These are phyloP conservation scores for Chymomyza costata DNA, from an alignment of 1,140 invertebrate genomes.

Conservation along the genomic window DNA sequence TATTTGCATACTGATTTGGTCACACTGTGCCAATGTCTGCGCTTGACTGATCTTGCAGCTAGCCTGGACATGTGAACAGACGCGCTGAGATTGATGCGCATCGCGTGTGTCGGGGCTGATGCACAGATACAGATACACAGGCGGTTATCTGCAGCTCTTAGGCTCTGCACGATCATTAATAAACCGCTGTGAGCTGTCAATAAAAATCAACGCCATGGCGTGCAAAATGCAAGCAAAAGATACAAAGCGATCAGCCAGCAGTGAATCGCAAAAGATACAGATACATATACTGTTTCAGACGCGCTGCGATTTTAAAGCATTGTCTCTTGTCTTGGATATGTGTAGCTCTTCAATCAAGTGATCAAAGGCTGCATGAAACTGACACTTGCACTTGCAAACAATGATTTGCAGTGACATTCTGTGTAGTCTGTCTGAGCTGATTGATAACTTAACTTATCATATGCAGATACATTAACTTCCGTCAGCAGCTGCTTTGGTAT, in stretches of 20 bases:
- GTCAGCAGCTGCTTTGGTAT: slow-evolving; percentile 3
- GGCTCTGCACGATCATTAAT: slow-evolving; percentile 71
- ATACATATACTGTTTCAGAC: no score
- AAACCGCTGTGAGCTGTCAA: slow-evolving; percentile 74
- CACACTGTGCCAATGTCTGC: no score
- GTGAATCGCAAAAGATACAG: slow-evolving; percentile 1
- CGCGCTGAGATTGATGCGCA: slow-evolving; percentile 62
- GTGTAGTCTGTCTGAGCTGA: slow-evolving; percentile 24
- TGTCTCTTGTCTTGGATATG: no score
- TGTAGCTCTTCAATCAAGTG: no score
- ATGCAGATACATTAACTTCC: slow-evolving; percentile 13
- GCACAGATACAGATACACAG: neutral
- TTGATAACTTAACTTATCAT: slow-evolving; percentile 62
- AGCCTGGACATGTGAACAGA: neutral
- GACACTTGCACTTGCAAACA: slow-evolving; percentile 55
- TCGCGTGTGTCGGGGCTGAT: slow-evolving; percentile 39
- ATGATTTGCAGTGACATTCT: slow-evolving; percentile 61
- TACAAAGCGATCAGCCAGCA: neutral
- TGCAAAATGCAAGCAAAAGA: slow-evolving; percentile 19
- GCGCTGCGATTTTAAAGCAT: no score
- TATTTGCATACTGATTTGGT: slow-evolving; percentile 34
- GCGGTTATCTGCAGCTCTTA: slow-evolving; percentile 1
- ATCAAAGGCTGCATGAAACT: slow-evolving; percentile 5
- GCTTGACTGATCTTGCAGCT: slow-evolving; percentile 50
- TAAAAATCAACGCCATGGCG: slow-evolving; percentile 60